Conservation (phyloP, 2,113 vertebrate species). For the Colius striatus region DNA sequence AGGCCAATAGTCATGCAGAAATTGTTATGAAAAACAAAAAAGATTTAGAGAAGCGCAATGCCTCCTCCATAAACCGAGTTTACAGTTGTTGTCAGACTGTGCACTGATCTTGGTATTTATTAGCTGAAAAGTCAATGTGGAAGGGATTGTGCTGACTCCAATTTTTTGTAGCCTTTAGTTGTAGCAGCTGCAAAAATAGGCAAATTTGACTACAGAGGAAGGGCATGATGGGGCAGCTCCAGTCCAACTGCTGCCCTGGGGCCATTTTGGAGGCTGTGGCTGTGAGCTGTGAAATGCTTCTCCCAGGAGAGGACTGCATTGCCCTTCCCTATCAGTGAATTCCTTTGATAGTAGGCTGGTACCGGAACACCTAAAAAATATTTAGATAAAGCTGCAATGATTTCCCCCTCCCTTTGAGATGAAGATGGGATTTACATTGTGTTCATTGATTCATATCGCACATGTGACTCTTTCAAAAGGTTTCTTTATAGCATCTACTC, state of each 20-base stretch:
- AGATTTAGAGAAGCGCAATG: not conserved
- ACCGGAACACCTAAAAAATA: not conserved
- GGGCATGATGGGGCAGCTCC: conserved; percentile 41
- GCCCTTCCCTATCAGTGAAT: conserved; percentile 35
- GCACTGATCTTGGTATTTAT: not conserved
- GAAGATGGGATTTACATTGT: not conserved
- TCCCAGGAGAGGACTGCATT: not conserved
- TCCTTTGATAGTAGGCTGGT: conserved; percentile 14
- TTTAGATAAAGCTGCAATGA: not conserved
- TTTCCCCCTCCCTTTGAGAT: not conserved
- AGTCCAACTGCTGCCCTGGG: conserved; percentile 1
- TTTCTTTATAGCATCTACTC: not conserved
- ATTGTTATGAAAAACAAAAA: not conserved
- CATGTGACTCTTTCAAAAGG: not conserved
- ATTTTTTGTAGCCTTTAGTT: conserved; percentile 46
- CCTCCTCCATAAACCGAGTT: not conserved
- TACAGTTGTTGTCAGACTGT: not conserved
- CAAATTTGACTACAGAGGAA: not conserved
- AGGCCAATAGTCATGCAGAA: not conserved
- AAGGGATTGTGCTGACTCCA: conserved; percentile 33
- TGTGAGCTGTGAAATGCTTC: conserved; percentile 24
- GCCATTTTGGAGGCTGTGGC: conserved; percentile 41
- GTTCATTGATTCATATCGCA: not conserved
- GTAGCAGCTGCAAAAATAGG: conserved; percentile 50
- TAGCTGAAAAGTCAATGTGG: conserved; percentile 18